Conservation (phyloP, 2,797 vertebrate genomes). For the Liparis tanakae region DNA sequence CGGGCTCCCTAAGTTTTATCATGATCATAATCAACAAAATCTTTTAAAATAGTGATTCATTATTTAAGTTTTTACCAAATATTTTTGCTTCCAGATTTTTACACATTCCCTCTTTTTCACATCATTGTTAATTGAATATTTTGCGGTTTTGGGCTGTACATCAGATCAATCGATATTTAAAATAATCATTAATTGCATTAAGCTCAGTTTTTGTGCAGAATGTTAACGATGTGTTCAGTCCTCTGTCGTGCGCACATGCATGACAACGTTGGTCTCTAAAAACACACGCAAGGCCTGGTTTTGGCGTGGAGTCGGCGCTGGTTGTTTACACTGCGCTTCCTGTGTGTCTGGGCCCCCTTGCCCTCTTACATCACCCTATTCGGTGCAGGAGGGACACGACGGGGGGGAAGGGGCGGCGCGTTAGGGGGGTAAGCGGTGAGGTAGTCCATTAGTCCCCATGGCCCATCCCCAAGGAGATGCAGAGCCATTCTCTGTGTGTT, state of each 20-base stretch:
- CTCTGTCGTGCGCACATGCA: constrained; percentile 17
- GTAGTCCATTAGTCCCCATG: constrained; percentile 77
- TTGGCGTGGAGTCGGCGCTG: constrained; percentile 57
- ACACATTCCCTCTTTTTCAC: not conserved
- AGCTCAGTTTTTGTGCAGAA: not conserved
- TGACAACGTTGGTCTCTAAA: constrained; percentile 56
- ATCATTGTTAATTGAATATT: not conserved
- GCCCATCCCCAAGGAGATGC: constrained; percentile 76
- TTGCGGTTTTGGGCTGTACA: not conserved
- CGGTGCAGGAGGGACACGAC: constrained; percentile 61
- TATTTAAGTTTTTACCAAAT: not conserved
- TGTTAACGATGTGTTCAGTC: constrained; percentile 6
- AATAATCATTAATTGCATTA: not conserved
- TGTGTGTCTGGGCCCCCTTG: constrained; percentile 77
- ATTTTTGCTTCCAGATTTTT: not conserved
- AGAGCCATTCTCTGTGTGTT: constrained; percentile 67
- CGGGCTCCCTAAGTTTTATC: not conserved
- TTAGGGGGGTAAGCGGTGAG: constrained; percentile 73
- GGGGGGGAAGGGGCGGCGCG: constrained; percentile 62
- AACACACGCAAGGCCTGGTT: constrained; percentile 40
- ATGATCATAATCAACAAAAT: not conserved
- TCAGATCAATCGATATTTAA: not conserved
- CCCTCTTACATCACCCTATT: constrained; percentile 81
- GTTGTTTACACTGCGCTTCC: constrained; percentile 84
- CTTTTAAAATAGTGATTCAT: not conserved